Percentiles rank a stretch among this genome's conserved stretches.
Conservation (phyloP, 2,113 vertebrate species). For the Mesocricetus auratus region DNA sequence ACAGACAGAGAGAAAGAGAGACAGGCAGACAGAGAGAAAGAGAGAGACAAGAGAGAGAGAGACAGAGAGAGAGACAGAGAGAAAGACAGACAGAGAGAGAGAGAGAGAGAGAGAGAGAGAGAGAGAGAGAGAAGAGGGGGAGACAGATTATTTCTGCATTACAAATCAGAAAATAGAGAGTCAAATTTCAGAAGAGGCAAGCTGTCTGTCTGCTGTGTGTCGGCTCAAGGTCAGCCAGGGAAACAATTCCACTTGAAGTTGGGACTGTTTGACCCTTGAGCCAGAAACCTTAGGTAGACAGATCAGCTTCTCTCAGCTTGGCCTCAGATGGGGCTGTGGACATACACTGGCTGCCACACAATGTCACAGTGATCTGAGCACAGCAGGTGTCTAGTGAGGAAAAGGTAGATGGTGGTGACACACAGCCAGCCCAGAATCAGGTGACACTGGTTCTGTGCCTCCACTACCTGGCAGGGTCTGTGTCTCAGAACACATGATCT, state of each 20-base stretch:
- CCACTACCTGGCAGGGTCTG: neutral
- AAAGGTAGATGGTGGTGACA: neutral
- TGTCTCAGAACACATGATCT: neutral
- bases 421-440: too few relatives aligned
- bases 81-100: neutral
- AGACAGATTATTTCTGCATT: neutral
- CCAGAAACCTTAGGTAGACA: neutral
- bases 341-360: accelerated
- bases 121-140: neutral
- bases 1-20: too few relatives aligned
- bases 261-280: neutral
- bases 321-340: neutral
- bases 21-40: too few relatives aligned
- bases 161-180: neutral
- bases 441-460: neutral
- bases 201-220: neutral
- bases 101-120: neutral
- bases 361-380: neutral
- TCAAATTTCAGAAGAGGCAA: neutral
- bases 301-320: neutral
- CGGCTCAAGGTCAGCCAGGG: neutral
- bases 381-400: neutral
- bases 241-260: neutral
- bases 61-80: too few relatives aligned
- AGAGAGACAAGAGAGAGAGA: too few relatives aligned